A percentile compares a stretch with the other conserved stretches of the same genome.
These are phyloP conservation scores for Pithys albifrons DNA, from an alignment of 2,113 vertebrate species.

Conservation along the genomic window DNA sequence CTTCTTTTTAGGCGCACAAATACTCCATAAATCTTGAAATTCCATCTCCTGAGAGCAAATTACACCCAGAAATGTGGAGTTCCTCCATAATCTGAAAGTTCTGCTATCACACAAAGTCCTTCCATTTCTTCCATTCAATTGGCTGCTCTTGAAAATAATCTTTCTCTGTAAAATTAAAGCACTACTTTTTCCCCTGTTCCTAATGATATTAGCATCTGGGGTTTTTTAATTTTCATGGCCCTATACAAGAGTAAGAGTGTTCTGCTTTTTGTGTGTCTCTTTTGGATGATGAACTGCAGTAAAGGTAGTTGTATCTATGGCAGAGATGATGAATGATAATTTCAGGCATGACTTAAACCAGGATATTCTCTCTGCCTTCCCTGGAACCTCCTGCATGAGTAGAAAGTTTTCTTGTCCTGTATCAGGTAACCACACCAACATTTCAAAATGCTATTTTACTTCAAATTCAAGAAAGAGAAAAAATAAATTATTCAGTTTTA, in stretches of 20 bases:
- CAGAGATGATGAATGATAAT: neutral
- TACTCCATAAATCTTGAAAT: neutral
- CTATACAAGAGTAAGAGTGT: neutral
- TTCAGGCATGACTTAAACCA: neutral
- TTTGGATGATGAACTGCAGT: neutral
- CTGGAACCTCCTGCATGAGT: neutral
- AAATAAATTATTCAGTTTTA: neutral
- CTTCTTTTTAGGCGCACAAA: neutral
- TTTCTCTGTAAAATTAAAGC: neutral
- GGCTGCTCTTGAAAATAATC: neutral
- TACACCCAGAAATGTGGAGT: neutral
- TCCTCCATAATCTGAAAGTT: neutral
- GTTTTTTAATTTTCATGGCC: neutral
- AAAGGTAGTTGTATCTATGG: neutral
- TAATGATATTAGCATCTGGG: accelerated
- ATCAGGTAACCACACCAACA: neutral
- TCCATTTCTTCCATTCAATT: neutral
- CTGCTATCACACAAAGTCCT: neutral
- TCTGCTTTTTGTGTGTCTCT: neutral
- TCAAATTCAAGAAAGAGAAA: neutral
- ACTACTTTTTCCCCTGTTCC: neutral
- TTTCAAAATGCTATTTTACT: neutral
- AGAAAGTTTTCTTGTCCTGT: neutral
- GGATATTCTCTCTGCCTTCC: neutral
- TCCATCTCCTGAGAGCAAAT: neutral